Base-by-base conservation (phyloP, 2,888 invertebrate genomes). In the Tenthredo notha region DNA sequence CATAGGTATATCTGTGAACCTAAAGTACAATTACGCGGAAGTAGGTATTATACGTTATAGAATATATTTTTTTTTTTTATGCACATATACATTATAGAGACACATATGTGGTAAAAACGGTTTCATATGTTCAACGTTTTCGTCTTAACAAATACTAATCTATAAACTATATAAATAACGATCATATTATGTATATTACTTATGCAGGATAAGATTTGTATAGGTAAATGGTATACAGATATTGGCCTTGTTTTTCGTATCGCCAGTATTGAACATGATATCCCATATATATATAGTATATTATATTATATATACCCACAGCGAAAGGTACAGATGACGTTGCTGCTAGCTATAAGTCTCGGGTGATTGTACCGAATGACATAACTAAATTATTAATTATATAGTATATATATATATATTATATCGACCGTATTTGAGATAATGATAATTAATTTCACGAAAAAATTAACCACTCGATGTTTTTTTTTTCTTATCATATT, bases 191-290 rank as follows among this genome's bases (percentile, higher is more conserved):
- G n/a, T n/a, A n/a, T n/a, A n/a, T n/a, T n/a, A 33, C 33, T 33
- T 21, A 61, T 25, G 9, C n/a, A n/a, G n/a, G n/a, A n/a, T n/a
- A n/a, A n/a, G 18, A 50, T n/a, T 5, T 12, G 10, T 12, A 12
- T 4, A 4, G 9, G 70, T 70, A n/a, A n/a, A 1, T 54, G 12
- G 29, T 15, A 74, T 43, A 29, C 18, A n/a, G 5, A 43, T 25
- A 43, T 74, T 74, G 43, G 74, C 74, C 40, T 40, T 47, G 74
- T 74, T 74, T 40, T 43, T 67, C 25, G 43, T 74, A 47, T 74
- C 74, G 74, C 74, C 74, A 74, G n/a, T 74, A 43, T 40, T 47
- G 74, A 74, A 74, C 43, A 74, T 74, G 74, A 74, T 74, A 74
- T 43, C 43, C 40, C 21, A 33, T 33, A 33, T 54, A 12, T n/a